These are phyloP conservation scores for Cyprinodon diabolis DNA, from an alignment of 2,797 vertebrate species.

Conservation along the genomic window DNA sequence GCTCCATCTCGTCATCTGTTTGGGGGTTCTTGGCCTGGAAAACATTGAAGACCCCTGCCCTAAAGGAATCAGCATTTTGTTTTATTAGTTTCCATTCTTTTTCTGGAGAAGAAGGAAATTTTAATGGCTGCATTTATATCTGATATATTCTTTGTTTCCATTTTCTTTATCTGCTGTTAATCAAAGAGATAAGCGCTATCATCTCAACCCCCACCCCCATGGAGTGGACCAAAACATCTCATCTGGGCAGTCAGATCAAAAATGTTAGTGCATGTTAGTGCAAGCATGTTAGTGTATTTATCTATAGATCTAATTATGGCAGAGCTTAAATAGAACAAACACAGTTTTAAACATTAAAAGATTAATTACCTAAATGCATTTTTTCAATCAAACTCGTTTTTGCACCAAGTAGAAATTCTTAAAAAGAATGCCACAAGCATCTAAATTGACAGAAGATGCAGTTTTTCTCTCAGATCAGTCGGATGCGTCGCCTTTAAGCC, in stretches of 20 bases:
- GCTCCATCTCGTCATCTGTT: no score
- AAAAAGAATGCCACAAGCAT: background rate
- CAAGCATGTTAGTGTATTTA: background rate
- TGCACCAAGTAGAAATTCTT: background rate
- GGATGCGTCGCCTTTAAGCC: background rate
- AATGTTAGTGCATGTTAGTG: no score
- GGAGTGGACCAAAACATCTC: no score
- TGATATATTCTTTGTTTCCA: background rate
- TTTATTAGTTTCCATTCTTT: no score
- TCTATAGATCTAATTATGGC: background rate
- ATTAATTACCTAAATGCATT: background rate
- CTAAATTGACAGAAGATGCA: background rate
- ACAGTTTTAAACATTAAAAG: background rate
- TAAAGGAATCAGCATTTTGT: no score
- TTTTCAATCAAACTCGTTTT: background rate
- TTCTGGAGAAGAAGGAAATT: no score
- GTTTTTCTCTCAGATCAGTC: background rate
- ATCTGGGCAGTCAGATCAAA: no score
- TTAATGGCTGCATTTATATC: background rate
- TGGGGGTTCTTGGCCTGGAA: no score
- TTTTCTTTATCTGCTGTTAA: background rate
- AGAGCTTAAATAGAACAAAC: background rate
- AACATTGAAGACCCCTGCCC: no score
- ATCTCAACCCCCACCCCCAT: no score
- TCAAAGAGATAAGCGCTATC: no score